These are phyloP conservation scores for Pomacea canaliculata DNA, from an alignment of 2,888 invertebrate genomes.

Conservation along the genomic window DNA sequence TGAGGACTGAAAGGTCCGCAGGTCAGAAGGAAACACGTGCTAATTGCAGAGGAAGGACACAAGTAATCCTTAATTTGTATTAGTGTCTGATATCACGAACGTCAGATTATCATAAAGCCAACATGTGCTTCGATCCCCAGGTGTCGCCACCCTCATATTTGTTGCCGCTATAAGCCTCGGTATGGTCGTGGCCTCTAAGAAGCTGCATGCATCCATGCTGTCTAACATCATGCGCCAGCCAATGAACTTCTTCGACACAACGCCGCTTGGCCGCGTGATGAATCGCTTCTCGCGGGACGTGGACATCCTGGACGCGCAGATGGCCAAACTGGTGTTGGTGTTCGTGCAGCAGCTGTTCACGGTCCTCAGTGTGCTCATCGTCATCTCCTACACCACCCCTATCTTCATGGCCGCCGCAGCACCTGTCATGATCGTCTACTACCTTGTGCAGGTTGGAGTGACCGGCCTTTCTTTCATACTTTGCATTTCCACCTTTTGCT, in stretches of 20 bases:
- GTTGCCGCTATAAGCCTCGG: constrained; percentile 30
- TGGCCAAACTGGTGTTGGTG: constrained; percentile 32
- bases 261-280: constrained; percentile 34
- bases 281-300: constrained; percentile 37
- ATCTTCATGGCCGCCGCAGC: constrained; percentile 53
- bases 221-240: constrained; percentile 34
- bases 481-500: not conserved
- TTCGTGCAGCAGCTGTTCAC: constrained; percentile 41
- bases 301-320: constrained; percentile 32
- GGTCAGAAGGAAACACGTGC: no score
- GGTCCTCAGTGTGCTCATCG: constrained; percentile 63
- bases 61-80: no score
- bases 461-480: not conserved
- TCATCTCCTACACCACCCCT: constrained; percentile 66
- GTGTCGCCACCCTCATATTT: constrained; percentile 29
- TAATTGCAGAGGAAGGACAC: no score
- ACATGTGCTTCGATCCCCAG: not conserved
- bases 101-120: no score
- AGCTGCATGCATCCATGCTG: constrained; percentile 31
- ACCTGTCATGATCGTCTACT: constrained; percentile 65
- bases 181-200: constrained; percentile 33
- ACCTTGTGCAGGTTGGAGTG: constrained; percentile 61
- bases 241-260: constrained; percentile 37
- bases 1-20: no score
- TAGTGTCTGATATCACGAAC: no score